These are phyloP conservation scores for Zalophus californianus DNA, from an alignment of 2,797 vertebrate species.

Conservation along the genomic window DNA sequence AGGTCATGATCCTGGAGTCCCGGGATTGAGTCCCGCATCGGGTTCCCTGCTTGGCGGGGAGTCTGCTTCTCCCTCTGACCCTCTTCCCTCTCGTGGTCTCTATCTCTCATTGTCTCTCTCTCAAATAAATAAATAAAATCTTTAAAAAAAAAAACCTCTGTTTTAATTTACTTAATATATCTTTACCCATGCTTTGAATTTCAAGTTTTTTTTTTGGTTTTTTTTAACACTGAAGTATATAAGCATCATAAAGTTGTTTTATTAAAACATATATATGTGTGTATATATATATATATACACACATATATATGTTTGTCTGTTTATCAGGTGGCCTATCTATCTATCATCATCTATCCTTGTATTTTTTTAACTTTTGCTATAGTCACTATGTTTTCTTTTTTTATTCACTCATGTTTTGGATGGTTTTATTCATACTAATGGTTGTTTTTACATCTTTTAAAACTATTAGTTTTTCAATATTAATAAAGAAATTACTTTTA, in stretches of 20 bases:
- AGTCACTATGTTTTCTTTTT: neutral
- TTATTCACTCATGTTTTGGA: neutral
- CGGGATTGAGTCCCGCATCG: too few relatives aligned
- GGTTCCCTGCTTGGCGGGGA: too few relatives aligned
- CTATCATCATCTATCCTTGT: neutral
- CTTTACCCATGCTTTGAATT: neutral
- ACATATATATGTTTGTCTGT: neutral
- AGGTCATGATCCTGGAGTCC: too few relatives aligned
- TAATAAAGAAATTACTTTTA: neutral
- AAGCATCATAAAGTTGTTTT: neutral
- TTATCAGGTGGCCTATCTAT: neutral
- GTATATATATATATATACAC: neutral
- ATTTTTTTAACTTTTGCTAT: neutral
- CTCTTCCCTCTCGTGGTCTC: too few relatives aligned
- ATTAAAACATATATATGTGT: too few relatives aligned
- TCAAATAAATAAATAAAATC: too few relatives aligned
- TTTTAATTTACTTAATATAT: neutral
- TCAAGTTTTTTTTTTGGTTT: neutral
- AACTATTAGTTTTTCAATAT: slow-evolving; percentile 15
- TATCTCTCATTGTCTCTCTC: too few relatives aligned
- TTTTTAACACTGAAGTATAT: neutral
- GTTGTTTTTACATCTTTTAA: neutral
- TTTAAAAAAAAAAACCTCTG: neutral
- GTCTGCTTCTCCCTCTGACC: too few relatives aligned
- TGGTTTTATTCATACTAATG: neutral